A percentile compares a stretch with the other conserved stretches of the same genome.
Evolutionary conservation across 2,888 invertebrate genomes (phyloP).

Genomic region (Dermolepida albohirtum): DNA sequence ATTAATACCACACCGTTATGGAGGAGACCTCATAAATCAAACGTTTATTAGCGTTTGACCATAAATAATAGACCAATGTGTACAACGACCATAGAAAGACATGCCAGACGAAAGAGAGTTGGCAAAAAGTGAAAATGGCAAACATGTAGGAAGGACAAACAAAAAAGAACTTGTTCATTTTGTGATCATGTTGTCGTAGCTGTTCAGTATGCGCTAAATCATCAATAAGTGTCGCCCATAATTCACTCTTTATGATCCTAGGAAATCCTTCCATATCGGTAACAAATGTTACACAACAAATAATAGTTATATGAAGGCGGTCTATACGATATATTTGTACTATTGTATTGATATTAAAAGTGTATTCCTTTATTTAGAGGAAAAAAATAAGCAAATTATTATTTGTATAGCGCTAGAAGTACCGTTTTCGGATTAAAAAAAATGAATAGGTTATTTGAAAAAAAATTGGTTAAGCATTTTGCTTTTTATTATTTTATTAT

Average conservation of each 20-base stretch:
- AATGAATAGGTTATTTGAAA: too few relatives aligned
- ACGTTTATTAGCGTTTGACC: conserved; percentile 27
- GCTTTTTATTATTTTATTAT: too few relatives aligned
- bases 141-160: background rate
- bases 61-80: conserved; percentile 18
- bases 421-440: too few relatives aligned
- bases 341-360: too few relatives aligned
- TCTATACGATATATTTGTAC: background rate
- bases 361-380: too few relatives aligned
- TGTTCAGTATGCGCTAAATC: conserved; percentile 15
- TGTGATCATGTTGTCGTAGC: conserved; percentile 10
- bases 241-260: conserved; percentile 16
- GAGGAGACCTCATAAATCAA: conserved; percentile 19
- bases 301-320: background rate
- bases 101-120: background rate
- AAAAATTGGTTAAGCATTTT: too few relatives aligned
- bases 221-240: conserved; percentile 30
- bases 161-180: conserved; percentile 15
- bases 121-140: conserved; percentile 5
- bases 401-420: too few relatives aligned
- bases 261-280: conserved; percentile 3
- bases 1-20: conserved; percentile 24
- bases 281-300: background rate
- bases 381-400: too few relatives aligned
- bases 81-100: conserved; percentile 5